These are phyloP conservation scores for Leucoma salicis DNA, from an alignment of 2,888 invertebrate genomes.

Conservation along the genomic window DNA sequence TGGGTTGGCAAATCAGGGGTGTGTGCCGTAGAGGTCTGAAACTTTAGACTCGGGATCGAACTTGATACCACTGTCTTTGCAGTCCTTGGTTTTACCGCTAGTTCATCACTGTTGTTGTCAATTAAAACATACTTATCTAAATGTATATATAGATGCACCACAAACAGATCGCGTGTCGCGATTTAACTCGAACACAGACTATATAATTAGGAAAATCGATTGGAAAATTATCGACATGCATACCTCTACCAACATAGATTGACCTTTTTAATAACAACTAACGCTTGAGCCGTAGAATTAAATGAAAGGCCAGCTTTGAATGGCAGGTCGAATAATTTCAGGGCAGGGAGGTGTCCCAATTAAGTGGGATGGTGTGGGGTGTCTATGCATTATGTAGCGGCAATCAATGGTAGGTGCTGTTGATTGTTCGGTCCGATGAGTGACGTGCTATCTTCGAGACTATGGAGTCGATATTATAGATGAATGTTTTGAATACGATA, in stretches of 20 bases:
- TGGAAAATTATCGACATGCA: conserved; percentile 57
- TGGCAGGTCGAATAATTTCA: conserved; percentile 55
- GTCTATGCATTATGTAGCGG: conserved; percentile 76
- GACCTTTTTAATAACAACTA: conserved; percentile 25
- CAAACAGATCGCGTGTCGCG: conserved; percentile 13
- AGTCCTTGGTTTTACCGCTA: too few species aligned
- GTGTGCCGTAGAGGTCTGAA: too few species aligned
- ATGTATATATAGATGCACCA: not conserved
- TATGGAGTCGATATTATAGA: conserved; percentile 37
- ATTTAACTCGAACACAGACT: conserved; percentile 26
- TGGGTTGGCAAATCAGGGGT: too few species aligned
- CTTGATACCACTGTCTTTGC: too few species aligned
- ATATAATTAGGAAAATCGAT: conserved; percentile 72
- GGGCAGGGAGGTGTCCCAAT: conserved; percentile 38
- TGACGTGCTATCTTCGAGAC: conserved; percentile 33
- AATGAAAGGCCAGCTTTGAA: conserved; percentile 29
- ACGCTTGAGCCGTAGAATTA: conserved; percentile 5
- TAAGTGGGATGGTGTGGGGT: conserved; percentile 41
- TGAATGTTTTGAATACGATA: conserved; percentile 8
- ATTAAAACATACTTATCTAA: too few species aligned
- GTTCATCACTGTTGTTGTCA: too few species aligned
- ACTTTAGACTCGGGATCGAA: too few species aligned
- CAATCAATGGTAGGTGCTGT: conserved; percentile 76
- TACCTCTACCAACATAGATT: conserved; percentile 33
- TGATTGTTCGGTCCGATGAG: conserved; percentile 55